phyloP scores from a whole-genome alignment of 2,888 invertebrate species.

The Caenorhabditis sp. region DNA sequence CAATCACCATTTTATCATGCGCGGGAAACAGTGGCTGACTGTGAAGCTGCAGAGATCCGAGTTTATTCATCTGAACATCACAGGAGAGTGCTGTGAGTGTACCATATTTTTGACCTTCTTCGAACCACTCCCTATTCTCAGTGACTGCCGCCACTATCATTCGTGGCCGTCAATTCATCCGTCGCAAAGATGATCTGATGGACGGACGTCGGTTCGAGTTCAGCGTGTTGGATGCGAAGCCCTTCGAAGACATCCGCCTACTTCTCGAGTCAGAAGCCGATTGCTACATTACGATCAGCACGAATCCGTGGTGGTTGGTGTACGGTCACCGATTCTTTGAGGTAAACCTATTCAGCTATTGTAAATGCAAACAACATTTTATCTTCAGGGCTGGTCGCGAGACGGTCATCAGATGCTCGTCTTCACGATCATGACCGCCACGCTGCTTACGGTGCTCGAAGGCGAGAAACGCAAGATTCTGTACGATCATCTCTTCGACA shows the following conservation, averaged over 20 bases:
- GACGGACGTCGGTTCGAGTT: not conserved
- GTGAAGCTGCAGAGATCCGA: conserved; percentile 4
- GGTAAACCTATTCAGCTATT: no score
- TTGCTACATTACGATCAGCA: conserved; percentile 1
- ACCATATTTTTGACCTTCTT: not conserved
- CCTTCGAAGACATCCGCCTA: not conserved
- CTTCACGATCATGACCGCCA: no score
- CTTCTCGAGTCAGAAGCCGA: conserved; percentile 3
- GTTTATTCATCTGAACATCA: not conserved
- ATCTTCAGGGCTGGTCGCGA: no score
- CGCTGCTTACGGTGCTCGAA: no score
- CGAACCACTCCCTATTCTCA: conserved; percentile 1
- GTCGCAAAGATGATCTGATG: not conserved
- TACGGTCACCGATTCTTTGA: not conserved
- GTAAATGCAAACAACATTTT: no score
- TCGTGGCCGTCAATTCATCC: not conserved
- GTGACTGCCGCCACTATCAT: conserved; percentile 12
- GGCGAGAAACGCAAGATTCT: no score
- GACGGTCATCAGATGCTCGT: no score
- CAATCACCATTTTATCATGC: not conserved
- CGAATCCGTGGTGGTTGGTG: conserved; percentile 1
- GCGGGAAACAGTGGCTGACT: not conserved
- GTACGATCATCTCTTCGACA: no score
- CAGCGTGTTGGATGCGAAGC: not conserved
- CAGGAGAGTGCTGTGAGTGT: conserved; percentile 5